Base-by-base conservation (phyloP, 2,113 vertebrate genomes). In the Saguinus midas region DNA sequence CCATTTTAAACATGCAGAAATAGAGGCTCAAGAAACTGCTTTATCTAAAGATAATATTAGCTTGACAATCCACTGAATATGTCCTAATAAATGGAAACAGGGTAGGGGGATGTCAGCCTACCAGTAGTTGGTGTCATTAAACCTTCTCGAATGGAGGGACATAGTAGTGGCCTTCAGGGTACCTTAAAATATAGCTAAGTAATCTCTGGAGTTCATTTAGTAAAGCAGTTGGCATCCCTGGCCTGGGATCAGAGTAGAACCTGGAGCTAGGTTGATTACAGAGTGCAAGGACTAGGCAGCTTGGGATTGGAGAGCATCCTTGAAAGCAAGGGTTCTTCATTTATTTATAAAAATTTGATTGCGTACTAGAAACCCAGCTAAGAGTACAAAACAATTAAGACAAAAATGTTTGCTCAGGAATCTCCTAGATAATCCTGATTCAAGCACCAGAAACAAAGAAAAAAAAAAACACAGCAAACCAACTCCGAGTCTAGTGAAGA, bases 331-430 rank as follows among this genome's bases (percentile, higher is more conserved):
- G 0, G 27, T 70, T 84, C 27, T 88, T 83, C 21, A 82, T 94
- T 95, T 43, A 80, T 72, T 91, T 20, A 21, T 88, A 81, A 76
- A 95, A 61, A 91, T 80, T 23, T 87, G 84, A 89, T 86, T 86
- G 32, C 64, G n/a, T 48, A 8, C 14, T 66, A 87, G 78, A 48
- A 86, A 66, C 32, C 68, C 92, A 37, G 27, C n/a, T 68, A 73
- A 91, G 73, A 79, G 61, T 35, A 78, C 40, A 93, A 64, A 90
- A 72, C 13, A 87, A 64, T 10, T 13, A 73, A 85, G 40, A 72
- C 32, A 50, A n/a, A 78, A 82, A 45, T 93, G 52, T 23, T 93
- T 86, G 32, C 66, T 94, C 11, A 86, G 35, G 64, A 82, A 37
- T 61, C 45, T 23, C 10, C 55, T 52, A 90, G 16, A 64, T 29